Conservation (phyloP, 2,113 vertebrate genomes). For the Rhegmatorhina hoffmannsi region DNA sequence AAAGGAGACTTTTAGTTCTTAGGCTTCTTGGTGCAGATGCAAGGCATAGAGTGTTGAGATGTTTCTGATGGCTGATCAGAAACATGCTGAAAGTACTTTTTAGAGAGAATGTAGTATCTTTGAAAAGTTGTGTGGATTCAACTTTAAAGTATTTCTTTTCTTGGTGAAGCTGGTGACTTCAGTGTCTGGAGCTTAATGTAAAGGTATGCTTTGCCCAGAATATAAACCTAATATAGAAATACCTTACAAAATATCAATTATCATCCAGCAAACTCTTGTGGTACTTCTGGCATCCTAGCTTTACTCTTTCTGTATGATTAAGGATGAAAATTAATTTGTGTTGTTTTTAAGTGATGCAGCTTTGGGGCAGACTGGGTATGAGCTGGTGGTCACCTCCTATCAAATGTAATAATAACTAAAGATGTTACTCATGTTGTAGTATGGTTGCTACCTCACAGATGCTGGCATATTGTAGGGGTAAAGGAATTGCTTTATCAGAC, state of each 20-base stretch:
- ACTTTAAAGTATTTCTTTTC: not conserved
- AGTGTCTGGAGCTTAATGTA: not conserved
- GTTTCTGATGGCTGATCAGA: not conserved
- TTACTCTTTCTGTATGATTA: not conserved
- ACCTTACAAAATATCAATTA: not conserved
- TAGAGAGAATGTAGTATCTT: not conserved
- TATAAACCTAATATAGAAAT: not conserved
- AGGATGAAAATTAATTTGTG: not conserved
- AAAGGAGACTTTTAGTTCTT: not conserved
- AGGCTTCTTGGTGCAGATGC: not conserved
- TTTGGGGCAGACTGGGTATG: not conserved
- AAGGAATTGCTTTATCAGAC: not conserved
- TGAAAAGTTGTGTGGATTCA: not conserved
- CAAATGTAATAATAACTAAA: not conserved
- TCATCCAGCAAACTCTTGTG: not conserved
- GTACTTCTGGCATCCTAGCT: not conserved
- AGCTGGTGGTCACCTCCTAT: not conserved
- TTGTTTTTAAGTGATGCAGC: not conserved
- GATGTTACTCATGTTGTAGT: not conserved
- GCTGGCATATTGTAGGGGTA: not conserved
- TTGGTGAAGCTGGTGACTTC: not conserved
- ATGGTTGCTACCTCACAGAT: rapidly evolving
- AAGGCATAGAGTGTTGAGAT: not conserved
- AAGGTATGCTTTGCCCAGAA: not conserved
- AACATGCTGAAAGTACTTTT: not conserved